phyloP scores from a whole-genome alignment of 2,797 vertebrate genomes.

The Peromyscus attwateri region DNA sequence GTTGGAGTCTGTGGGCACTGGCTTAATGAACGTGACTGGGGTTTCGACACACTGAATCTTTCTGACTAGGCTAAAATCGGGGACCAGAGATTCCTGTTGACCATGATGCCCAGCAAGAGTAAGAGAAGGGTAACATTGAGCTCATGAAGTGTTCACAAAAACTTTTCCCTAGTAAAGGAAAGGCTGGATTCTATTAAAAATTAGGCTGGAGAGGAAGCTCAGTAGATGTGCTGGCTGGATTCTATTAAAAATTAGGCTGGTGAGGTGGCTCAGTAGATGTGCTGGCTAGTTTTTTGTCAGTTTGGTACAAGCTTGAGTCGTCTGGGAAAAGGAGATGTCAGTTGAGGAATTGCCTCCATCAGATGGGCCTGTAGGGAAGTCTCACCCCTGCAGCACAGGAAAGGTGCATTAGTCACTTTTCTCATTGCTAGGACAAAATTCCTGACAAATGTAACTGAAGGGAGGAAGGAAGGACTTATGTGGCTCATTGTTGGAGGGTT shows the following conservation, averaged over 20 bases:
- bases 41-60: not conserved
- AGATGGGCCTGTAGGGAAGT: not conserved
- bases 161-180: not conserved
- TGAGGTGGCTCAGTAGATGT: not conserved
- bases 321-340: not conserved
- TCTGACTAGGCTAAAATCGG: not conserved
- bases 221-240: not conserved
- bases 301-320: not conserved
- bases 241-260: not conserved
- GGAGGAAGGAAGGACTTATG: not conserved
- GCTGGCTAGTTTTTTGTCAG: not conserved
- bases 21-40: not conserved
- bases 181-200: not conserved
- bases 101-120: not conserved
- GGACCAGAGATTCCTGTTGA: not conserved
- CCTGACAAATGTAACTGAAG: not conserved
- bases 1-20: not conserved
- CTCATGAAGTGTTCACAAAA: not conserved
- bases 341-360: not conserved
- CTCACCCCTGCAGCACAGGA: not conserved
- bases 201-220: not conserved
- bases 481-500: not conserved
- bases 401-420: not conserved
- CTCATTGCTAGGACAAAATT: not conserved
- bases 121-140: not conserved